Base-by-base conservation (phyloP, 37 sponge, comb jelly and placozoan species). In the Halisarca cf. caerulea region DNA sequence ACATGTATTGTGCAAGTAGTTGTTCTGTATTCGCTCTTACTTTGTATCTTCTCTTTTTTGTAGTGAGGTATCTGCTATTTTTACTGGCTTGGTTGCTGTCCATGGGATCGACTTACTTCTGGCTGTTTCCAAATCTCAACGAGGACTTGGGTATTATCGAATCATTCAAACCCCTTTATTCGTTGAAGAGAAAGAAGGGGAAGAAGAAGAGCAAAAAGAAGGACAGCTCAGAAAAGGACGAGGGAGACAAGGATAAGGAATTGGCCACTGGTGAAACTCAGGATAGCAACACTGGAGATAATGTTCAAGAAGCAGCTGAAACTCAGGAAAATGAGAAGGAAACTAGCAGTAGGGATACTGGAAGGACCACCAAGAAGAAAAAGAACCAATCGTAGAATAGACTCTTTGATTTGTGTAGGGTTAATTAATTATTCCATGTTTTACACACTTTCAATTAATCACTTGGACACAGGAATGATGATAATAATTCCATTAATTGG, bases 91-190 rank as follows among this genome's bases (percentile, higher is more conserved):
- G 61, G 37, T 45, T 87, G 24, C 37, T 55, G 47, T 79, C 94
- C 5, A 23, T 33, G 21, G 88, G 91, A 8, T 87, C 82, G 36
- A 24, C 85, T 2, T 38, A 87, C 2, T 87, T 93, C 43, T 93
- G 90, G 94, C 32, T 90, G 8, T 60, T 93, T 42, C 94, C 94
- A 8, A 93, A 93, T 58, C 86, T 93, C 2, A 79, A 89, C 66
- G 78, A 89, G 54, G 94, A 93, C 23, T 85, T 86, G 35, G 94
- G 94, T 6, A 54, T 93, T 35, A 0, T 90, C 39, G 94, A 90
- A 2, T 93, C 94, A 2, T 93, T 93, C 88, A 82, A 88, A 61
- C 94, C 94, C 3, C 21, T 90, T 14, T 93, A 88, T 64, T 88
- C 94, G 5, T 1, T 87, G 0, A 83, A 93, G 40, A 32, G 57